Percentiles rank a stretch among this genome's conserved stretches.
Evolutionary conservation across 2,888 invertebrate species (phyloP).

Genomic region (Trissolcus japonicus): DNA sequence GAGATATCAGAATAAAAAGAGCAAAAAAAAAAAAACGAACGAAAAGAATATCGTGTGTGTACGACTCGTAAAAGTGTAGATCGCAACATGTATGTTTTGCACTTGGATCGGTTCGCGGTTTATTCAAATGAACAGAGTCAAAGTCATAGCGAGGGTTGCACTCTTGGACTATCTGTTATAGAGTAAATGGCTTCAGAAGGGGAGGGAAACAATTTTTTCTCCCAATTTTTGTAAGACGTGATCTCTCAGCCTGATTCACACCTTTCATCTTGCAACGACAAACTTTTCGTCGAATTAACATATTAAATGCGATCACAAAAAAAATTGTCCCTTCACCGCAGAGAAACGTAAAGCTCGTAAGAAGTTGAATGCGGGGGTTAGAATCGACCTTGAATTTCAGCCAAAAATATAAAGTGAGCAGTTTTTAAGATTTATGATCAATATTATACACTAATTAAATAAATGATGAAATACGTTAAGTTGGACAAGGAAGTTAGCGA

Average conservation of each 20-base stretch:
- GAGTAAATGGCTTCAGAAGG: conserved; percentile 28
- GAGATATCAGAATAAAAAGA: conserved; percentile 12
- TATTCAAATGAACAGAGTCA: conserved; percentile 73
- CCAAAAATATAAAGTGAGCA: background rate
- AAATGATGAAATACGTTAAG: too few relatives aligned
- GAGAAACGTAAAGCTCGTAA: too few relatives aligned
- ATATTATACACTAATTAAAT: too few relatives aligned
- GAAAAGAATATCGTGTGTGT: conserved; percentile 44
- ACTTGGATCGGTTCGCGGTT: conserved; percentile 64
- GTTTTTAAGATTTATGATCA: too few relatives aligned
- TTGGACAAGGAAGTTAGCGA: too few relatives aligned
- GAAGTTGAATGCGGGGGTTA: too few relatives aligned
- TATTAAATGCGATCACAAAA: conserved; percentile 29
- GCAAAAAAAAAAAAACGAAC: conserved; percentile 35
- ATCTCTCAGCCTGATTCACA: background rate
- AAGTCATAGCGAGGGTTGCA: conserved; percentile 67
- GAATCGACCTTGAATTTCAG: conserved; percentile 2
- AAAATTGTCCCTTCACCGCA: conserved; percentile 19
- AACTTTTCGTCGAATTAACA: conserved; percentile 40
- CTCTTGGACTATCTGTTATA: conserved; percentile 20
- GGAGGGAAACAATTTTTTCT: conserved; percentile 6
- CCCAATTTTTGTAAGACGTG: background rate
- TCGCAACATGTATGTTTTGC: conserved; percentile 47
- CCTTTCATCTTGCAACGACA: conserved; percentile 9
- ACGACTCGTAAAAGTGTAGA: conserved; percentile 41